Conservation (phyloP, 1,140 invertebrate species). For the Copidosoma floridanum region DNA sequence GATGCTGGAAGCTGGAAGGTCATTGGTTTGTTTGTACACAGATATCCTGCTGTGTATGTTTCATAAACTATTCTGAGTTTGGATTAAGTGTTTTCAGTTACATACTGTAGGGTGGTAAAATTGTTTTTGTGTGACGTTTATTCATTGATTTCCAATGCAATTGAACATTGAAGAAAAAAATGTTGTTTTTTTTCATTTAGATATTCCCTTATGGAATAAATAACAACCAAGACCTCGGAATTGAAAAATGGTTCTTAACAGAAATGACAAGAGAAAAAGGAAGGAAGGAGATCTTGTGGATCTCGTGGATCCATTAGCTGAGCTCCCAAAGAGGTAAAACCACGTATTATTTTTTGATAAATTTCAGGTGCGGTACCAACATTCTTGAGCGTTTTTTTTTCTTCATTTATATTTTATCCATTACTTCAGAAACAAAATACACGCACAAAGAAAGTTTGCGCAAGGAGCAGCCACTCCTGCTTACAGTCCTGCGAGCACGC, state of each 20-base stretch:
- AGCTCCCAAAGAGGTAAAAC: conserved; percentile 58
- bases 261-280: conserved; percentile 54
- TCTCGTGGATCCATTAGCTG: conserved; percentile 52
- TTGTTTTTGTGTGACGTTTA: too few species aligned
- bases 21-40: too few species aligned
- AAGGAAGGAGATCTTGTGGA: conserved; percentile 54
- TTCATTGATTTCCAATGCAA: too few species aligned
- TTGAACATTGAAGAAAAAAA: too few species aligned
- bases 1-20: too few species aligned
- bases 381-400: conserved; percentile 24
- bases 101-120: too few species aligned
- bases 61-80: too few species aligned
- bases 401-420: conserved; percentile 2
- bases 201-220: conserved; percentile 16
- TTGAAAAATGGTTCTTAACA: conserved; percentile 51
- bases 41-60: too few species aligned
- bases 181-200: not conserved
- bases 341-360: not conserved
- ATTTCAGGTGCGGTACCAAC: conserved; percentile 14
- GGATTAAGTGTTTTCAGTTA: too few species aligned
- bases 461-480: conserved; percentile 64
- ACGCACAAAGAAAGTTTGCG: conserved; percentile 89
- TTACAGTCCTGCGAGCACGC: conserved; percentile 50
- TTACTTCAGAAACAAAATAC: conserved; percentile 69
- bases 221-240: not conserved